These are phyloP conservation scores for Dipus sagitta DNA, from an alignment of 2,797 vertebrate genomes.

Conservation along the genomic window DNA sequence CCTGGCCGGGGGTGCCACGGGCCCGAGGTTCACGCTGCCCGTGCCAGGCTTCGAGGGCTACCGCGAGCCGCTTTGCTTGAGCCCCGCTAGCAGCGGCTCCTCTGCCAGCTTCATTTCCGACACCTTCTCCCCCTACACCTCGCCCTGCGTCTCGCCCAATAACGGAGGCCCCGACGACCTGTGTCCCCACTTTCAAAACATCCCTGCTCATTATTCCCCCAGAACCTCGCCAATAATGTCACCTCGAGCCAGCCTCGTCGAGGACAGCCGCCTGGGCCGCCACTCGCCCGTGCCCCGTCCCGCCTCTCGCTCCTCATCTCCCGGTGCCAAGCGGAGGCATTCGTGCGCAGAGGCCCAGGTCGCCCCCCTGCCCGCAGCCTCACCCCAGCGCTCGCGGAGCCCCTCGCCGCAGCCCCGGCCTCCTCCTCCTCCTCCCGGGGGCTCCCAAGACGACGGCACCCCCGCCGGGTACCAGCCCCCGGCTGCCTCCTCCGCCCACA, in stretches of 20 bases:
- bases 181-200: slow-evolving; percentile 97
- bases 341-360: slow-evolving; percentile 93
- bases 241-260: slow-evolving; percentile 93
- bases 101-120: slow-evolving; percentile 99
- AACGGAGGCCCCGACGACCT: slow-evolving; percentile 95
- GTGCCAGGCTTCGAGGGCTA: slow-evolving; percentile 96
- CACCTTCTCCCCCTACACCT: slow-evolving; percentile 97
- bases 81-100: slow-evolving; percentile 98
- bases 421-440: slow-evolving; percentile 76
- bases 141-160: slow-evolving; percentile 98
- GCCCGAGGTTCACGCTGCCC: slow-evolving; percentile 95
- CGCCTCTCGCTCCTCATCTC: slow-evolving; percentile 96
- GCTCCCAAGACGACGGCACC: slow-evolving; percentile 90
- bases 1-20: slow-evolving; percentile 89
- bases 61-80: slow-evolving; percentile 98
- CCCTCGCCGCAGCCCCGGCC: slow-evolving; percentile 94
- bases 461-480: slow-evolving; percentile 85
- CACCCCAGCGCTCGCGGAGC: slow-evolving; percentile 94
- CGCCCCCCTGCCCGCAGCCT: slow-evolving; percentile 89
- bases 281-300: slow-evolving; percentile 94
- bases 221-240: slow-evolving; percentile 98
- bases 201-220: slow-evolving; percentile 97
- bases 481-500: slow-evolving; percentile 87
- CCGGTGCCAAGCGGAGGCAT: slow-evolving; percentile 97
- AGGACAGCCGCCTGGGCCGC: slow-evolving; percentile 93